Percentiles rank a stretch among this genome's conserved stretches.
Evolutionary conservation across 2,888 invertebrate species (phyloP).

Genomic region (Poecilobothrus nobilitatus): DNA sequence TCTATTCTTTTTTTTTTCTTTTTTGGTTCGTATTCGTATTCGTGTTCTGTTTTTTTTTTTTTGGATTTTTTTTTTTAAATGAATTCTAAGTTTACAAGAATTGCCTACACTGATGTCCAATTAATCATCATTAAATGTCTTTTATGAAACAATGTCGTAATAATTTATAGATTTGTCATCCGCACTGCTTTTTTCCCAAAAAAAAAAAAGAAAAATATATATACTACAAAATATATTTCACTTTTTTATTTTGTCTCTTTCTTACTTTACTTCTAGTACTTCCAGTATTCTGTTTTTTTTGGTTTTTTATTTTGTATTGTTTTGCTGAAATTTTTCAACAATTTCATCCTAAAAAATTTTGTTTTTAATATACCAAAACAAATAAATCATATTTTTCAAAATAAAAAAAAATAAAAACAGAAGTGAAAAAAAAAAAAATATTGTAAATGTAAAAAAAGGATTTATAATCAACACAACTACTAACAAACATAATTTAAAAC

Average conservation of each 20-base stretch:
- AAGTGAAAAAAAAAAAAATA: not conserved
- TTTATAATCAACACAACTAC: not conserved
- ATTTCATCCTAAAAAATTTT: not conserved
- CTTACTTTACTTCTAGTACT: too few relatives aligned
- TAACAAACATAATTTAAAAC: not conserved
- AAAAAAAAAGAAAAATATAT: not conserved
- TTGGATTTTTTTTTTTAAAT: not conserved
- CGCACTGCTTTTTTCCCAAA: not conserved
- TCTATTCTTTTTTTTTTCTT: not conserved
- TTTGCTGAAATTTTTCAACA: not conserved
- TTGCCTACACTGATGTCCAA: slow-evolving; percentile 5
- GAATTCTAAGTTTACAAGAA: not conserved
- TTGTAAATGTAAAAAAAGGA: not conserved
- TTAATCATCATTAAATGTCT: slow-evolving; percentile 6
- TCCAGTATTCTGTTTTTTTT: not conserved
- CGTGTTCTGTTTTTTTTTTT: not conserved
- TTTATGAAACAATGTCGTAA: slow-evolving; percentile 6
- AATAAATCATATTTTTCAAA: not conserved
- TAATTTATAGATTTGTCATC: slow-evolving; percentile 6
- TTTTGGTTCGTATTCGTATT: too few relatives aligned
- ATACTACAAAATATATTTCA: not conserved
- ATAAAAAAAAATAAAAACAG: not conserved
- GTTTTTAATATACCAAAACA: slow-evolving; percentile 1
- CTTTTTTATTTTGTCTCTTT: not conserved
- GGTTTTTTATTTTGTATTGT: not conserved